These are phyloP conservation scores for Lanius ludovicianus DNA, from an alignment of 2,113 vertebrate genomes.

Conservation along the genomic window DNA sequence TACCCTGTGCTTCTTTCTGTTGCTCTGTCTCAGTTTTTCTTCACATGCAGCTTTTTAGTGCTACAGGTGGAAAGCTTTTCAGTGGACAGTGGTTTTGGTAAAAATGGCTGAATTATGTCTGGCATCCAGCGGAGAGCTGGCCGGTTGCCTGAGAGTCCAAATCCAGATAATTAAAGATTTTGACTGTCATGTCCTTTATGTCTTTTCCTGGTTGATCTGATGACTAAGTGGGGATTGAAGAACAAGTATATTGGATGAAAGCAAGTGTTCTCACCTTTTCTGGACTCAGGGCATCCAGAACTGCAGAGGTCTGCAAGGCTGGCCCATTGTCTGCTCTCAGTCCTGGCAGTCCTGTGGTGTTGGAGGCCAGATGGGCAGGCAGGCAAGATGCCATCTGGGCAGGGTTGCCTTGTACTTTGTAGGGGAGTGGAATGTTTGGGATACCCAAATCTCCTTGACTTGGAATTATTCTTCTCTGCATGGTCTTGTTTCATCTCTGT, in stretches of 20 bases:
- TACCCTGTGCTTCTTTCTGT: not conserved
- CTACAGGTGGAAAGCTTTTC: not conserved
- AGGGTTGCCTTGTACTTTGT: not conserved
- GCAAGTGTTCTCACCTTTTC: not conserved
- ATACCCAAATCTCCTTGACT: not conserved
- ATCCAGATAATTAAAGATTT: not conserved
- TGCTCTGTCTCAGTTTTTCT: not conserved
- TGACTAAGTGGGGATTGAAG: not conserved
- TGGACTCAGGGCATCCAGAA: not conserved
- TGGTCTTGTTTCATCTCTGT: not conserved
- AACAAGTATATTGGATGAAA: not conserved
- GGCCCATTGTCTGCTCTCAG: not conserved
- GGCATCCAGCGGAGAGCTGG: not conserved
- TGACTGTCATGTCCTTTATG: not conserved
- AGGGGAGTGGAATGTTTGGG: not conserved
- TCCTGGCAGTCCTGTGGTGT: not conserved
- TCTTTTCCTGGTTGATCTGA: not conserved
- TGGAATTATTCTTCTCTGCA: not conserved
- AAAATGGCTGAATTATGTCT: not conserved
- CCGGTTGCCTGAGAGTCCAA: fast-evolving
- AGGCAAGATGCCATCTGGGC: not conserved
- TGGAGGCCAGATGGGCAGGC: not conserved
- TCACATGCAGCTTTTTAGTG: not conserved
- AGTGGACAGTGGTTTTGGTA: not conserved
- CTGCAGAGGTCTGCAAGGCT: not conserved